Evolutionary conservation across 2,113 vertebrate genomes (phyloP).

Genomic region (Toxostoma redivivum): DNA sequence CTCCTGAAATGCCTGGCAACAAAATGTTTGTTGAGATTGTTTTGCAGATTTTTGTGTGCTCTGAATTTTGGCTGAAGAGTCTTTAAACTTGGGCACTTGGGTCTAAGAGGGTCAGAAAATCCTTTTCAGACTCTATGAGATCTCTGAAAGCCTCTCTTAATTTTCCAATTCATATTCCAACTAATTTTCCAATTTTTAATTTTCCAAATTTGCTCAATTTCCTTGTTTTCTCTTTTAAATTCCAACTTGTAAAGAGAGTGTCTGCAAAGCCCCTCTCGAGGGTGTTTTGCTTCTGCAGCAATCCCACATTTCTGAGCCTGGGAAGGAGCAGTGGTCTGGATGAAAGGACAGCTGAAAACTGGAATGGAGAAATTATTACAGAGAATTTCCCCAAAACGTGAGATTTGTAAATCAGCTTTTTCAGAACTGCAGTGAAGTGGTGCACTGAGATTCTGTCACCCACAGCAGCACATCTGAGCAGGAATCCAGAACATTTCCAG

Average conservation of each 20-base stretch:
- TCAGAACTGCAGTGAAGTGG: background rate
- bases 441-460: background rate
- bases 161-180: background rate
- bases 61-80: background rate
- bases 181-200: too few relatives aligned
- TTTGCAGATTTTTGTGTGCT: background rate
- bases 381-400: background rate
- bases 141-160: background rate
- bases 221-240: background rate
- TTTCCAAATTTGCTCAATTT: background rate
- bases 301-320: background rate
- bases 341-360: background rate
- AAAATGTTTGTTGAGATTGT: accelerated
- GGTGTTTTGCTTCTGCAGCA: background rate
- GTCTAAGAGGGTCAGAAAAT: background rate
- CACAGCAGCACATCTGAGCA: background rate
- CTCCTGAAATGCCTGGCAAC: background rate
- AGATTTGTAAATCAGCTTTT: background rate
- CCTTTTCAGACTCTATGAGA: background rate
- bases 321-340: background rate
- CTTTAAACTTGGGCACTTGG: background rate
- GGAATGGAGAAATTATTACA: background rate
- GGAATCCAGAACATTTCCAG: background rate
- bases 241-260: background rate
- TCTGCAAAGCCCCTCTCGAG: background rate